phyloP scores from a whole-genome alignment of 2,888 invertebrate species.

The Sepiola atlantica region DNA sequence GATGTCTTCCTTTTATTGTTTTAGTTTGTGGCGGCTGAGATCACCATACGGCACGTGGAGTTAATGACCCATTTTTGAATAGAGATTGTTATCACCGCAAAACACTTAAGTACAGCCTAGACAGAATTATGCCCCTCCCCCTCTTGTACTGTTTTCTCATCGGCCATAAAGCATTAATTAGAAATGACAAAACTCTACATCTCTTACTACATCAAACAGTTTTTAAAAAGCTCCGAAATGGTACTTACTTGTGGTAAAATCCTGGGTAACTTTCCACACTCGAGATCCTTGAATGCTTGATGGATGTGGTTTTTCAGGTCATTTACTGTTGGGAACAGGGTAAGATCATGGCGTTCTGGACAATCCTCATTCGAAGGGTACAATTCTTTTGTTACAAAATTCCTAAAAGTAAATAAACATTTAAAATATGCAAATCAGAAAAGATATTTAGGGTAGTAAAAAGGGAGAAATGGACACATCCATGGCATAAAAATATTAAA shows the following conservation, averaged over 20 bases:
- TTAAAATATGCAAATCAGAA: not conserved
- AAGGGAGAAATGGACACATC: too few species aligned
- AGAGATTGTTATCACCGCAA: too few species aligned
- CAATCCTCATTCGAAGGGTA: constrained; percentile 53
- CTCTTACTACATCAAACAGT: not conserved
- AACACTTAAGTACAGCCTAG: too few species aligned
- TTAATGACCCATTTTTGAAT: too few species aligned
- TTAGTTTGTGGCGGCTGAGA: too few species aligned
- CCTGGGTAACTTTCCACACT: constrained; percentile 69
- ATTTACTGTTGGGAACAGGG: constrained; percentile 73
- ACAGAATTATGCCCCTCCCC: not conserved
- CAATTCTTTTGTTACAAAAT: constrained; percentile 68
- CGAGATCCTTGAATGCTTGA: constrained; percentile 72
- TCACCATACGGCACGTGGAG: too few species aligned
- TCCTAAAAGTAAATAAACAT: constrained; percentile 58
- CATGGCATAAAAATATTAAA: too few species aligned
- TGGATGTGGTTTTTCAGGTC: constrained; percentile 75
- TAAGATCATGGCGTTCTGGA: constrained; percentile 72
- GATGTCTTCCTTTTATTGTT: too few species aligned
- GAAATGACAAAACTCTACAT: not conserved
- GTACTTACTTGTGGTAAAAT: constrained; percentile 62
- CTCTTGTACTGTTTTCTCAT: too few species aligned
- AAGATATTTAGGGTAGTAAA: not conserved
- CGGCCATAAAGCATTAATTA: too few species aligned
- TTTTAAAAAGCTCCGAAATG: not conserved